phyloP scores from a whole-genome alignment of 2,113 vertebrate species.

The Entelurus aequoreus region DNA sequence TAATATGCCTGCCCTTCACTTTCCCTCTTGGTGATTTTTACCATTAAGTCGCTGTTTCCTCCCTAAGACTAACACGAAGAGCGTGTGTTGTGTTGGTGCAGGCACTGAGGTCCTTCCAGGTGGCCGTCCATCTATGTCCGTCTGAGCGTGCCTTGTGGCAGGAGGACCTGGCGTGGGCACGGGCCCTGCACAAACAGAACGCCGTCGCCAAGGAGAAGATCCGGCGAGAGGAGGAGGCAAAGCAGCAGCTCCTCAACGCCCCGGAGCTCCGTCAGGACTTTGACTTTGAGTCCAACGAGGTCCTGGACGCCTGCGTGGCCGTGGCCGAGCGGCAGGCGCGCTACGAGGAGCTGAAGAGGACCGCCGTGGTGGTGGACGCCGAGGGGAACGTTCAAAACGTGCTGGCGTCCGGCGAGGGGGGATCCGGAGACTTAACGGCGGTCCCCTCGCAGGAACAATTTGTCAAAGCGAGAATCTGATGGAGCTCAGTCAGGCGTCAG shows the following conservation, averaged over 20 bases:
- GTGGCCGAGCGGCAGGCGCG: conserved; percentile 83
- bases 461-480: conserved; percentile 78
- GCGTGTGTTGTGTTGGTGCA: conserved; percentile 41
- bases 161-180: conserved; percentile 89
- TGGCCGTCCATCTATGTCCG: conserved; percentile 85
- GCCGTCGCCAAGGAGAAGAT: conserved; percentile 60
- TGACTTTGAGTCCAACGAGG: conserved; percentile 95
- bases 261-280: conserved; percentile 85
- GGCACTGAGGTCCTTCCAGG: conserved; percentile 91
- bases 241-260: conserved; percentile 46
- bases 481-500: no score
- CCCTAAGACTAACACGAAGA: no score
- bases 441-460: conserved; percentile 68
- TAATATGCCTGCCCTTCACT: no score
- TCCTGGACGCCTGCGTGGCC: conserved; percentile 87
- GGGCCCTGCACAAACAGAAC: conserved; percentile 74
- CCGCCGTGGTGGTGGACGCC: conserved; percentile 74
- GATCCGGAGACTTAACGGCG: conserved; percentile 30
- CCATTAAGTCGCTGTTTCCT: no score
- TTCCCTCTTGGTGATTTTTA: no score
- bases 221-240: conserved; percentile 57
- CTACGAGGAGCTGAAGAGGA: conserved; percentile 68
- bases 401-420: conserved; percentile 49
- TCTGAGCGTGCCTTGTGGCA: conserved; percentile 83
- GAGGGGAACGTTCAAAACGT: conserved; percentile 76